Percentiles rank a stretch among this genome's conserved stretches.
Evolutionary conservation across 2,888 invertebrate genomes (phyloP).

Genomic region (Morinoia aosen): DNA sequence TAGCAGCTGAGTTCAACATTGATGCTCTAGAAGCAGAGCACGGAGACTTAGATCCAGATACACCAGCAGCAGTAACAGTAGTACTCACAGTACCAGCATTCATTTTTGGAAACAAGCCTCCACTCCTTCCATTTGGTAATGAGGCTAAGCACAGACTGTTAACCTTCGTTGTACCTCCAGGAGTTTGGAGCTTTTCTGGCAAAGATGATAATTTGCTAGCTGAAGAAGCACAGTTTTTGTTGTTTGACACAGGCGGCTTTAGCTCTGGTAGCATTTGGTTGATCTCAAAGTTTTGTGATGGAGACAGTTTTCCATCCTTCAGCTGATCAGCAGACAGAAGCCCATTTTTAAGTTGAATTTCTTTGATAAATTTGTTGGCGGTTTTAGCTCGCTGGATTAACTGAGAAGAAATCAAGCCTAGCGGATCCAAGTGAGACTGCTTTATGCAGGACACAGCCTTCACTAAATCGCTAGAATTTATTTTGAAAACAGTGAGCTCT

Average conservation of each 20-base stretch:
- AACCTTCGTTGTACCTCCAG: not conserved
- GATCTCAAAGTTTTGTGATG: constrained; percentile 65
- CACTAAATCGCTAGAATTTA: constrained; percentile 65
- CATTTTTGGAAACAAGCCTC: not conserved
- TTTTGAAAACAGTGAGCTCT: constrained; percentile 66
- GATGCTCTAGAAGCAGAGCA: not conserved
- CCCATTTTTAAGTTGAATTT: constrained; percentile 61
- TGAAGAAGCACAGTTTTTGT: not conserved
- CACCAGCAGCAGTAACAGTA: not conserved
- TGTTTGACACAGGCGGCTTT: constrained; percentile 60
- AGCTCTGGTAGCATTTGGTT: constrained; percentile 63
- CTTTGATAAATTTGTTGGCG: constrained; percentile 57
- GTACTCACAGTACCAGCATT: not conserved
- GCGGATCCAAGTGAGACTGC: constrained; percentile 62
- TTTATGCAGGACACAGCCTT: constrained; percentile 66
- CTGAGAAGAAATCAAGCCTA: constrained; percentile 63
- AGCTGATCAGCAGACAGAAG: constrained; percentile 50
- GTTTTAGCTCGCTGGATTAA: constrained; percentile 62
- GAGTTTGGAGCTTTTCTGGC: not conserved
- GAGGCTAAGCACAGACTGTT: not conserved
- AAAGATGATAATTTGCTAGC: not conserved
- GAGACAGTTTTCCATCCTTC: constrained; percentile 46
- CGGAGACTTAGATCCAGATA: not conserved
- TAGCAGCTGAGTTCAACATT: not conserved
- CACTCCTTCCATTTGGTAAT: not conserved